phyloP scores from a whole-genome alignment of 2,888 invertebrate genomes.

The Dione juno region DNA sequence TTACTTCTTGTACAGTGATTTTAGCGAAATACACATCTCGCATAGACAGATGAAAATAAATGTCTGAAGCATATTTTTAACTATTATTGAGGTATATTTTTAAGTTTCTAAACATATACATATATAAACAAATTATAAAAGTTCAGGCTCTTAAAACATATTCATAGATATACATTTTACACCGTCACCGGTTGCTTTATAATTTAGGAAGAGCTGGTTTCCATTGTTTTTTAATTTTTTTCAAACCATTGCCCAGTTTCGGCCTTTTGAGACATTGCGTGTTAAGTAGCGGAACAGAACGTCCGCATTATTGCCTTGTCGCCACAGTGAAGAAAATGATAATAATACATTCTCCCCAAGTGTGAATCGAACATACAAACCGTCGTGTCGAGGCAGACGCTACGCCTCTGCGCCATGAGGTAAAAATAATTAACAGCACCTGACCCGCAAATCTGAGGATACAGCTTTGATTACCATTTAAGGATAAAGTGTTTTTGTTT shows the following conservation, averaged over 20 bases:
- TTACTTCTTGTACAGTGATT: too few species aligned
- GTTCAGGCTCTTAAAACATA: conserved; percentile 31
- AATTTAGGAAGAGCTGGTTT: conserved; percentile 36
- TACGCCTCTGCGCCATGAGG: too few species aligned
- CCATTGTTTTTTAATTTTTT: background rate
- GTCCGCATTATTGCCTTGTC: background rate
- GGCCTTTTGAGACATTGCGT: background rate
- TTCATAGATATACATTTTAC: conserved; percentile 37
- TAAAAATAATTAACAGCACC: too few species aligned
- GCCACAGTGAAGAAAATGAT: background rate
- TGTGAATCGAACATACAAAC: background rate
- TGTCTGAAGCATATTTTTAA: too few species aligned
- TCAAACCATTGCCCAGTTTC: background rate
- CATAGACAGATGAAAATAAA: too few species aligned
- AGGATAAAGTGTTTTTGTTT: too few species aligned
- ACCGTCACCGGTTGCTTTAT: conserved; percentile 35
- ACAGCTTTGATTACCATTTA: too few species aligned
- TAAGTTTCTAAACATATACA: too few species aligned
- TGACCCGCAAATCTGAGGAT: too few species aligned
- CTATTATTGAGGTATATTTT: too few species aligned
- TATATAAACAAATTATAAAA: too few species aligned
- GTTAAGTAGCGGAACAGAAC: background rate
- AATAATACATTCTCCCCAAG: background rate
- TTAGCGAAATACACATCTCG: too few species aligned
- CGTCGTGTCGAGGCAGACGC: background rate